Conservation (phyloP, 2,888 invertebrate genomes). For the Lacanobia oleracea region DNA sequence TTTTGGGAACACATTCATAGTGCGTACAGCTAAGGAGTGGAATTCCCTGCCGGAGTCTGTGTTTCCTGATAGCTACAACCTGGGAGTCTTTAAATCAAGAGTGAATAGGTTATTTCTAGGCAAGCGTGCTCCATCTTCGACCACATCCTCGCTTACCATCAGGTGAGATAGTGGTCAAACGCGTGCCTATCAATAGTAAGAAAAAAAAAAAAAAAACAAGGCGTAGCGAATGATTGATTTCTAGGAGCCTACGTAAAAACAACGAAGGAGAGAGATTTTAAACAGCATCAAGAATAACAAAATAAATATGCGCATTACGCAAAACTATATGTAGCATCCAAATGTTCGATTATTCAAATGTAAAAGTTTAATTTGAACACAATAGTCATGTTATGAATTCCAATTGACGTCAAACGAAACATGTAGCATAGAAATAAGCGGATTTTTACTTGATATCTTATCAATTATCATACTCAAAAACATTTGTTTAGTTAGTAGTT, state of each 20-base stretch:
- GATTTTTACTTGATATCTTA: conserved; percentile 44
- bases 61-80: no score
- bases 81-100: no score
- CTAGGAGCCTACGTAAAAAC: not conserved
- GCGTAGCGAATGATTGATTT: not conserved
- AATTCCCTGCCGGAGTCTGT: no score
- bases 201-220: no score
- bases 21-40: no score
- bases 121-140: no score
- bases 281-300: not conserved
- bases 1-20: no score
- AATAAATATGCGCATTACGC: not conserved
- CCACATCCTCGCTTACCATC: no score
- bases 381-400: conserved; percentile 29
- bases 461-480: conserved; percentile 15
- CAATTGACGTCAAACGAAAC: conserved; percentile 46
- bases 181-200: no score
- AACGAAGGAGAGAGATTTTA: not conserved
- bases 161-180: no score
- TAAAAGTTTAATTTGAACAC: conserved; percentile 35
- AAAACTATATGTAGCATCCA: not conserved
- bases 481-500: conserved; percentile 34
- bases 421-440: conserved; percentile 32
- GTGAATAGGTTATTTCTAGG: no score
- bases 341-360: conserved; percentile 22